phyloP scores from a whole-genome alignment of 1,140 invertebrate species.

The Wasmannia auropunctata region DNA sequence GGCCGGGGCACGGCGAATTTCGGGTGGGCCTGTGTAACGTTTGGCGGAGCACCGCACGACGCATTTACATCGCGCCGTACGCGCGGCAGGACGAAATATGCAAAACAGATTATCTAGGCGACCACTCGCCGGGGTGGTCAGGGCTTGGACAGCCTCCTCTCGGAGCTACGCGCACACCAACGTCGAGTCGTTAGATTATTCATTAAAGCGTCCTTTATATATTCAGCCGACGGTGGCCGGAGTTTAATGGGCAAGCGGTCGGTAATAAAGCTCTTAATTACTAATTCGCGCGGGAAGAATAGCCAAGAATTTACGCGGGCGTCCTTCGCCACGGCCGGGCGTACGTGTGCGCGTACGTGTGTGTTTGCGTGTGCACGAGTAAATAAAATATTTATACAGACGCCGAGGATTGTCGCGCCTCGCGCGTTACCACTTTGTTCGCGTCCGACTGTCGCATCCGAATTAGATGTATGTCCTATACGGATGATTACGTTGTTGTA shows the following conservation, averaged over 20 bases:
- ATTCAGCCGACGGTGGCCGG: slow-evolving; percentile 65
- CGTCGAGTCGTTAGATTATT: slow-evolving; percentile 79
- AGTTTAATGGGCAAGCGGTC: slow-evolving; percentile 75
- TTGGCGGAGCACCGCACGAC: slow-evolving; percentile 67
- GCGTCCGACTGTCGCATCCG: background rate
- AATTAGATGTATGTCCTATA: background rate
- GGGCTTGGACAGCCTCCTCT: slow-evolving; percentile 42
- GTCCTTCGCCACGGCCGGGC: background rate
- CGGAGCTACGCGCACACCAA: slow-evolving; percentile 44
- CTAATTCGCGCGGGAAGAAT: slow-evolving; percentile 43
- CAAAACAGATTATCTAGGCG: slow-evolving; percentile 80
- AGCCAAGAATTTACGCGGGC: slow-evolving; percentile 39
- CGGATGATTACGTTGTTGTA: background rate
- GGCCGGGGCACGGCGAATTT: slow-evolving; percentile 66
- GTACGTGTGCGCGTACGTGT: background rate
- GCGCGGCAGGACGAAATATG: slow-evolving; percentile 77
- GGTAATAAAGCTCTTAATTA: slow-evolving; percentile 74
- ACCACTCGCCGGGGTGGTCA: slow-evolving; percentile 62
- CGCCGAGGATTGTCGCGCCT: slow-evolving; percentile 47
- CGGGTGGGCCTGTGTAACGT: slow-evolving; percentile 67
- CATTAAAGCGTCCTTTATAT: slow-evolving; percentile 76
- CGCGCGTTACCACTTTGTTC: background rate
- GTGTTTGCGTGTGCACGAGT: background rate
- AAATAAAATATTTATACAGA: slow-evolving; percentile 49
- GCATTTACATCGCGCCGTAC: slow-evolving; percentile 77